These are phyloP conservation scores for Sebastes steindachneri DNA, from an alignment of 2,797 vertebrate genomes.

Conservation along the genomic window DNA sequence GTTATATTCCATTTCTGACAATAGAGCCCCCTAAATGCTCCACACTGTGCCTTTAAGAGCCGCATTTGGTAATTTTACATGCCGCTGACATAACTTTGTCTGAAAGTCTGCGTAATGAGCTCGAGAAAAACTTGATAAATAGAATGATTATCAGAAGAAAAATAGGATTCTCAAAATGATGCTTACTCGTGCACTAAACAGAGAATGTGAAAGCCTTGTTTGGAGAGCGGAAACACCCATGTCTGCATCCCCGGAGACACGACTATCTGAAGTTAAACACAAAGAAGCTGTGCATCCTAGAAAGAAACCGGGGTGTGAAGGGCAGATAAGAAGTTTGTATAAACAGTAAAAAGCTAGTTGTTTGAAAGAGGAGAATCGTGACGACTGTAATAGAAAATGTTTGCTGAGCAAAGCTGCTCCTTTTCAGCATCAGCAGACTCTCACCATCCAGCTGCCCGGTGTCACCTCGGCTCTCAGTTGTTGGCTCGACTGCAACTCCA, in stretches of 20 bases:
- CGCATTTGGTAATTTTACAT: neutral
- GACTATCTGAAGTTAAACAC: neutral
- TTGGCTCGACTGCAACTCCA: neutral
- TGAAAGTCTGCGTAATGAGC: neutral
- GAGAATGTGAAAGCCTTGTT: neutral
- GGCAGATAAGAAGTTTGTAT: constrained; percentile 12
- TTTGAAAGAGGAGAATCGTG: neutral
- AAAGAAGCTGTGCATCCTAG: neutral
- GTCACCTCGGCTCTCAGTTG: neutral
- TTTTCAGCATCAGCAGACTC: neutral
- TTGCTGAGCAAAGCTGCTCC: constrained; percentile 2
- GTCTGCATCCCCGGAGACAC: constrained; percentile 1
- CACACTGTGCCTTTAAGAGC: neutral
- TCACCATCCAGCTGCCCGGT: neutral
- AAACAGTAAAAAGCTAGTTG: neutral
- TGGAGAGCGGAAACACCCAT: neutral
- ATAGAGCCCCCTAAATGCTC: neutral
- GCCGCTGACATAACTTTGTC: neutral
- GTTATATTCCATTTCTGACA: neutral
- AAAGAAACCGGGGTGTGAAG: neutral
- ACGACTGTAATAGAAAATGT: neutral
- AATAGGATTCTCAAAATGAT: neutral
- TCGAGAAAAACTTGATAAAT: neutral
- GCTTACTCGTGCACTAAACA: neutral
- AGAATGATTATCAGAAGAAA: neutral